Evolutionary conservation across 1,140 invertebrate genomes (phyloP), one percentile per base, ranked within the genome.

Genomic region (Hermetia illucens): DNA sequence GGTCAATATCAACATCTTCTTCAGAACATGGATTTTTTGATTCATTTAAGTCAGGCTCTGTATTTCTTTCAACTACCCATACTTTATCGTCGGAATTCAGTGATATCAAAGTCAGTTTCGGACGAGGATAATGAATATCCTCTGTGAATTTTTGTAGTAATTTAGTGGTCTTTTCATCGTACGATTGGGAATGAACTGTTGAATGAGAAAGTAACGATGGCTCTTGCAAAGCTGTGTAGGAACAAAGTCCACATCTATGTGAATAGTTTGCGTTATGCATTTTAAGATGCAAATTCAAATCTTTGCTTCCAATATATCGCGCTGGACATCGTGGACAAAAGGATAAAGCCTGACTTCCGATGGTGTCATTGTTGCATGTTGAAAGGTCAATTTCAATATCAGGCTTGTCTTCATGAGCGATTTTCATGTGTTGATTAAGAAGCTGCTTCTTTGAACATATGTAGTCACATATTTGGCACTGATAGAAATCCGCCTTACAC

Each of bases 391-490:
- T 22, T 40, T 50, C 5, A 50, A 72, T 65, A 52, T 73, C 64
- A 34, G 61, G 41, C 27, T 52, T 32, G 51, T 63, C 21, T 76
- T 66, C 33, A 77, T 75, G 56, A 88, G 84, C 2, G 46, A 86
- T 72, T 58, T 79, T 68, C 49, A 79, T 65, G 54, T 88, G 83
- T 49, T 85, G 80, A 48, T 77, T 74, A 3, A 90, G 61, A 10
- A 88, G 64, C 50, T 86, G 77, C 30, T 77, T 69, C 54, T 82
- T 81, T 20, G 75, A 80, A 1, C 86, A 84, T 53, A 82, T 85
- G 50, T 87, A 91, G 42, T 77, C 75, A 58, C 85, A 91, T 39
- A 77, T 62, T 1, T 71, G 70, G 57, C 86, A 90, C 55, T 83
- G 81, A 58, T 80, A 88, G 18, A 75, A 74, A 32, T 75, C 70